phyloP scores from a whole-genome alignment of 1,140 invertebrate genomes.

The Chionoecetes opilio region DNA sequence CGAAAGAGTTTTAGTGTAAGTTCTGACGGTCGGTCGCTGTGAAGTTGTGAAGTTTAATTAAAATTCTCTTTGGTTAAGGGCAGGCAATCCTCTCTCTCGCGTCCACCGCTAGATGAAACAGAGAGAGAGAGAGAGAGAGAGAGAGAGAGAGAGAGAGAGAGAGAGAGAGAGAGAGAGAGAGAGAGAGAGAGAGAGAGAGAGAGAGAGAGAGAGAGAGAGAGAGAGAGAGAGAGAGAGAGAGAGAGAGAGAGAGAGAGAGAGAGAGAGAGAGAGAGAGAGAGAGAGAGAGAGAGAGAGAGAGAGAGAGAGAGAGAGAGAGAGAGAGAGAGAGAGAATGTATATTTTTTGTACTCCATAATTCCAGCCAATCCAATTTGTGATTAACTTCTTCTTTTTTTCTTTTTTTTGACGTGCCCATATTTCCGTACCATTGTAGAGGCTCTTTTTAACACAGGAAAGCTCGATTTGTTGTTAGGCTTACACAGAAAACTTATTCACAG shows the following conservation, averaged over 20 bases:
- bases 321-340: no score
- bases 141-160: conserved; percentile 27
- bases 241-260: conserved; percentile 27
- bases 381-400: no score
- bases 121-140: conserved; percentile 27
- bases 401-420: not conserved
- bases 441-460: no score
- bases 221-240: not conserved
- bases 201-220: no score
- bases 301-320: no score
- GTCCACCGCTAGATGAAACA: not conserved
- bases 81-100: no score
- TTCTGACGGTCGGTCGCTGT: not conserved
- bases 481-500: no score
- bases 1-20: conserved; percentile 9
- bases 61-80: not conserved
- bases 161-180: not conserved
- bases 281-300: no score
- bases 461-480: no score
- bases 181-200: no score
- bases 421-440: not conserved
- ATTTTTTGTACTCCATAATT: no score
- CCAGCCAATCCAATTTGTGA: no score
- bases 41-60: conserved; percentile 30
- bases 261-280: not conserved